phyloP scores from a whole-genome alignment of 2,888 invertebrate genomes.

The Metopia argyrocephala region DNA sequence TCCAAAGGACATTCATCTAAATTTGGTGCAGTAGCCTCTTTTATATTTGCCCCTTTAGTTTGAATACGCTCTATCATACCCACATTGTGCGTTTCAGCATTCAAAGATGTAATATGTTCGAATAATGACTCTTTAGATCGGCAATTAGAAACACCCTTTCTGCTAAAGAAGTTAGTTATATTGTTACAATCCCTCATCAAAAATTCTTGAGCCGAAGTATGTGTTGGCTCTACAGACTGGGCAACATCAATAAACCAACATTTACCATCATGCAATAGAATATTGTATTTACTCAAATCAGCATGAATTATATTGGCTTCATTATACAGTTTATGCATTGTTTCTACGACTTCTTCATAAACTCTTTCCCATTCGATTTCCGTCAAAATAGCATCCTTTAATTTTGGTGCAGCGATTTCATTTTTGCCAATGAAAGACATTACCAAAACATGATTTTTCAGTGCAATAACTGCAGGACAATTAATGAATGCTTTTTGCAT shows the following conservation, averaged over 20 bases:
- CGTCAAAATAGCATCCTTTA: conserved; percentile 85
- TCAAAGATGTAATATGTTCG: conserved; percentile 85
- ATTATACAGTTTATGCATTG: conserved; percentile 90
- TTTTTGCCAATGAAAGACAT: conserved; percentile 95
- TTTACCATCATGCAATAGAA: conserved; percentile 88
- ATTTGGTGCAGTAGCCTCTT: conserved; percentile 78
- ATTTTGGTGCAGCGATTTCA: conserved; percentile 87
- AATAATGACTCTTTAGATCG: conserved; percentile 86
- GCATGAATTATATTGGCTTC: conserved; percentile 94
- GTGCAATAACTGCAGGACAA: conserved; percentile 89
- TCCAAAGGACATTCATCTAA: conserved; percentile 81
- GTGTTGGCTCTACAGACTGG: conserved; percentile 95
- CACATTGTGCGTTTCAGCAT: conserved; percentile 80
- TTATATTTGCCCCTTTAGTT: conserved; percentile 81
- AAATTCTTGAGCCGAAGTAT: conserved; percentile 92
- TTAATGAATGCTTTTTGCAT: conserved; percentile 88
- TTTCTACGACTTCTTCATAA: conserved; percentile 82
- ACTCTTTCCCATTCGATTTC: conserved; percentile 81
- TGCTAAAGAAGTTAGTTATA: conserved; percentile 87
- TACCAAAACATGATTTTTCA: conserved; percentile 91
- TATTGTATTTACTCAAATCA: conserved; percentile 95
- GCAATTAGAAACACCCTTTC: conserved; percentile 83
- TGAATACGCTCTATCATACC: conserved; percentile 83
- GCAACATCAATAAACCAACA: conserved; percentile 96
- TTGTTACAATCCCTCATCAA: conserved; percentile 92